Evolutionary conservation across 2,888 invertebrate species (phyloP), one percentile per base, ranked within the genome.

Genomic region (Endomychus coccineus): DNA sequence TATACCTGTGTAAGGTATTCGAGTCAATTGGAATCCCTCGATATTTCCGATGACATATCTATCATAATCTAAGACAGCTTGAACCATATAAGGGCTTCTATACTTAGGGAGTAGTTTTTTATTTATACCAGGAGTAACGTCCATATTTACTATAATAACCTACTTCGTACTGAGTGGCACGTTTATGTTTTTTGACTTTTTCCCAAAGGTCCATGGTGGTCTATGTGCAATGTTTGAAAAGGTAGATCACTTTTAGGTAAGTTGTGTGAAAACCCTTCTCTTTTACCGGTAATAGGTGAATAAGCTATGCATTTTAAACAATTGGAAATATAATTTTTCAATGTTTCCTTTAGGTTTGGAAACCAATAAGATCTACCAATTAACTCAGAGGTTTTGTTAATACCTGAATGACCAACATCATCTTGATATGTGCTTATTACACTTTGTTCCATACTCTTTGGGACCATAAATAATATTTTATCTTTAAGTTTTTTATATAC

Each of bases 321-420:
- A 33, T 49, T 53, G 5, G 13, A 6, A 27, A 56, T 43, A 30
- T 51, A 46, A 9, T 16, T 28, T 31, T 43, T 51, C 4, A 45
- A 36, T 30, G 51, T 46, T 11, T 46, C 34, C 7, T 38, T 49
- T 40, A 56, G 43, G 11, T 48, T 45, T 7, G 54, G 49, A 42
- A 61, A 58, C 52, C 56, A 59, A 44, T 56, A 59, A 12, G 35
- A 39, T 36, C 39, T 32, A 14, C 14, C 41, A 27, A 60, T 23
- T 9, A 42, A 34, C 12, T 55, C 45, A 12, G 47, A 33, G 15
- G 44, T 47, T 43, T 56, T 56, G 3, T 53, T 53, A 4, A 50
- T 31, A 4, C 55, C 56, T 32, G 53, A 25, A 34, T 59, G 59
- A 33, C 53, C 52, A 19, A 52, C 39, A 12, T 46, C 28, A 24